These are phyloP conservation scores for Fringilla coelebs DNA, from an alignment of 2,797 vertebrate genomes.

Conservation along the genomic window DNA sequence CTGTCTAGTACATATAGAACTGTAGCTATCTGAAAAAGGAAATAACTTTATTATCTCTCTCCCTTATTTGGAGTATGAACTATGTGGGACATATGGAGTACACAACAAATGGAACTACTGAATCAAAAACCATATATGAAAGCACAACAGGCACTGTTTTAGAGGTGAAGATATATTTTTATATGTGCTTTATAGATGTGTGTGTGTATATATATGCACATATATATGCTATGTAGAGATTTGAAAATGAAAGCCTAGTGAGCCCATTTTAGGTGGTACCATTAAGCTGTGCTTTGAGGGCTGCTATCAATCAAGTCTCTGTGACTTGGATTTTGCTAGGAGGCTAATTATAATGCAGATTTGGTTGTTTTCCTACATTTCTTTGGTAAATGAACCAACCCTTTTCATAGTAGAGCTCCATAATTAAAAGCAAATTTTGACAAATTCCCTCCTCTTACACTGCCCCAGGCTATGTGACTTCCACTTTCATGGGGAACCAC, in stretches of 20 bases:
- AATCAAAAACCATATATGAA: neutral
- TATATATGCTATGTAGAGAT: neutral
- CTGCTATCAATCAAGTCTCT: neutral
- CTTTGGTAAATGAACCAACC: neutral
- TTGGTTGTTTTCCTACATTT: neutral
- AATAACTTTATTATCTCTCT: neutral
- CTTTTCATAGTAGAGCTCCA: neutral
- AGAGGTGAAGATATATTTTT: neutral
- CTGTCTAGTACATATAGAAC: neutral
- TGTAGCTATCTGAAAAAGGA: neutral
- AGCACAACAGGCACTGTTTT: neutral
- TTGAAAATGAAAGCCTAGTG: neutral
- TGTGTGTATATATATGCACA: accelerated
- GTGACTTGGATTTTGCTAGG: neutral
- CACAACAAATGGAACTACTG: neutral
- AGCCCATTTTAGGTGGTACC: neutral
- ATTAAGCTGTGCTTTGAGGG: neutral
- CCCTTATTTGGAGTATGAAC: neutral
- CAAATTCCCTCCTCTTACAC: neutral
- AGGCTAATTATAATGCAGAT: neutral
- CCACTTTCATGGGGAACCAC: neutral
- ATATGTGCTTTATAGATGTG: neutral
- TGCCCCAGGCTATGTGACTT: neutral
- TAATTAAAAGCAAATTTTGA: conserved; percentile 8
- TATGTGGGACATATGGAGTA: neutral